A percentile compares a stretch with the other conserved stretches of the same genome.
Evolutionary conservation across 2,888 invertebrate species (phyloP).

Genomic region (Calameuta pallipes): DNA sequence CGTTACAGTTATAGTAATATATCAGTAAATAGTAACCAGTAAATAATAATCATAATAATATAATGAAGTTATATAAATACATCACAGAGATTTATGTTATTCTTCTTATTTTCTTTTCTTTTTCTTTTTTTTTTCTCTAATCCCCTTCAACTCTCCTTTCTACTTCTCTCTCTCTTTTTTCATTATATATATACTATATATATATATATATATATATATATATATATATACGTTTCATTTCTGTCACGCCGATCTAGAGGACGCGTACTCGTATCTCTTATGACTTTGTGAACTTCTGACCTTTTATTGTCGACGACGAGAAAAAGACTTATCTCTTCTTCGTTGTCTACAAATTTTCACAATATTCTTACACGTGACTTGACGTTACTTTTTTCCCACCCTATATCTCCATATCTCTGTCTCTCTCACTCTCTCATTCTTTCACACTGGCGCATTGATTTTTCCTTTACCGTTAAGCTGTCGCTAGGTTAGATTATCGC

Average conservation of each 20-base stretch:
- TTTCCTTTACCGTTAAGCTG: neutral
- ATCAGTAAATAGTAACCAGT: constrained; percentile 30
- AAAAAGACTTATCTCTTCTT: neutral
- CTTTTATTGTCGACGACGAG: neutral
- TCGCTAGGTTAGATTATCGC: neutral
- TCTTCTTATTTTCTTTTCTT: constrained; percentile 19
- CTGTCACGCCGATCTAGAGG: neutral
- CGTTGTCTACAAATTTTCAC: neutral
- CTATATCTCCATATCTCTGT: neutral
- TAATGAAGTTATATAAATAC: constrained; percentile 53
- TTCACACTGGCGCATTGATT: neutral
- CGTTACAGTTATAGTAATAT: constrained; percentile 32
- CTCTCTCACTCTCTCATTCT: neutral
- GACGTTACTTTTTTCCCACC: neutral
- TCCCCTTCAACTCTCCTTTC: neutral
- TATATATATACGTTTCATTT: neutral
- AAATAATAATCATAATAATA: constrained; percentile 31
- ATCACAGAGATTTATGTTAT: constrained; percentile 55
- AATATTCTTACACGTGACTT: neutral
- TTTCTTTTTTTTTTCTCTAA: constrained; percentile 18
- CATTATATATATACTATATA: neutral
- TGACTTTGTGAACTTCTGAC: neutral
- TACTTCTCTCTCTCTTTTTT: constrained; percentile 7
- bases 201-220: neutral
- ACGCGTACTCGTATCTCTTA: neutral